A percentile compares a stretch with the other conserved stretches of the same genome.
Conservation (phyloP, 1,140 invertebrate species). For the Anastrepha ludens region DNA sequence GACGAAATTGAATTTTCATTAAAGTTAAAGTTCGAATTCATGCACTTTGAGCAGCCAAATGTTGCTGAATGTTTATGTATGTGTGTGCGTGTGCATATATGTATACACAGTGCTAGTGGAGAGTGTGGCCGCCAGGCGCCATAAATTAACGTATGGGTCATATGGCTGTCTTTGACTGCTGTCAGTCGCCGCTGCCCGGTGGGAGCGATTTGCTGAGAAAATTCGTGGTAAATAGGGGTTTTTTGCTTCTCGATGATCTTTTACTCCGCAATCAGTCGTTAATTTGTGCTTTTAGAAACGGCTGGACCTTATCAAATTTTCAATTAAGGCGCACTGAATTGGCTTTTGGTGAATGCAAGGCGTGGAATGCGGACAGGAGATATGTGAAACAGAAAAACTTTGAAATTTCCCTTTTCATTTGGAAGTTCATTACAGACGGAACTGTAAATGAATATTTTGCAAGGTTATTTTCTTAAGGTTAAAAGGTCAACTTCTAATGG, state of each 20-base stretch:
- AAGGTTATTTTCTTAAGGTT: no score
- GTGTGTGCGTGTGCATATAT: background rate
- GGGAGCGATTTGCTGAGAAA: background rate
- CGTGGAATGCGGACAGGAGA: background rate
- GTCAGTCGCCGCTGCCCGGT: background rate
- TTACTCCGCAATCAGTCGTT: background rate
- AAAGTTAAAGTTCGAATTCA: constrained; percentile 36
- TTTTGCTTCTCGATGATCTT: background rate
- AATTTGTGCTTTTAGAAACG: background rate
- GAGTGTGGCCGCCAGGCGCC: constrained; percentile 2
- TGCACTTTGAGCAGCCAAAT: constrained; percentile 26
- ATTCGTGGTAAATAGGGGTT: background rate
- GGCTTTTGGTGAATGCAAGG: background rate
- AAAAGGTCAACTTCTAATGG: no score
- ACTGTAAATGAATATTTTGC: no score
- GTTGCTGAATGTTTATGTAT: background rate
- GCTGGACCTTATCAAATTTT: constrained; percentile 27
- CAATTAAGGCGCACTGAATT: background rate
- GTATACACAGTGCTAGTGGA: background rate
- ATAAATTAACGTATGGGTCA: constrained; percentile 30
- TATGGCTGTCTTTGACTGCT: background rate
- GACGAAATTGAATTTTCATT: constrained; percentile 53
- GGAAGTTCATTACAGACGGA: no score
- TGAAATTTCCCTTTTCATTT: background rate
- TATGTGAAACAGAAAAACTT: background rate